Base-by-base conservation (phyloP, 2,888 invertebrate genomes). In the Torymus texanus region DNA sequence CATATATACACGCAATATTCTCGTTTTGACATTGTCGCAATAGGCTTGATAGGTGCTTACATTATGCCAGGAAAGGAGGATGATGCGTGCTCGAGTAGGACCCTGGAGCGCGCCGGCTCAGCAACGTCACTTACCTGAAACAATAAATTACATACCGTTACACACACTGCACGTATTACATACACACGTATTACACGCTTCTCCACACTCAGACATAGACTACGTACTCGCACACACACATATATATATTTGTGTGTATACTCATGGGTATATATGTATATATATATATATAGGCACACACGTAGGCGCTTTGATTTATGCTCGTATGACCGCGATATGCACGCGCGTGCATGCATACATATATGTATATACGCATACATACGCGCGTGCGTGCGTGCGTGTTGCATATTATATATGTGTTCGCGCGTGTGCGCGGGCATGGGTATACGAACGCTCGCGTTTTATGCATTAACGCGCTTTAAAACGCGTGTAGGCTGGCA, bases 121-220 rank as follows among this genome's bases (percentile, higher is more conserved):
- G 86, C 86, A 84, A 87, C 87, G 89, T 89, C 90, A 90, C 90
- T 90, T 90, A 90, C 90, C 90, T 90, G 89, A 89, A 90, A 90
- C 89, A 90, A 90, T 90, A 90, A 90, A 90, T 90, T 88, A 88
- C 86, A 87, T 85, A 87, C 87, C 86, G 87, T 90, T 90, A 89
- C 87, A 87, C 11, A 75, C 21, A 59, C 21, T 59, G 41, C 21
- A 8, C 51, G 14, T 67, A 75, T 75, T 67, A 66, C 51, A 59
- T 29, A 58, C 18, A 71, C 12, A 61, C 8, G 18, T 11, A 41
- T 51, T n/a, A 53, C 53, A 58, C 10, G 51, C 11, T 29, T 62
- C 11, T 3, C 18, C 16, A 50, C 53, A 53, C 16, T 2, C n/a
- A 13, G 14, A 21, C 12, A 14, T 51, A 16, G 50, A 70, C 13